phyloP scores from a whole-genome alignment of 2,797 vertebrate species.

The Echiichthys vipera region DNA sequence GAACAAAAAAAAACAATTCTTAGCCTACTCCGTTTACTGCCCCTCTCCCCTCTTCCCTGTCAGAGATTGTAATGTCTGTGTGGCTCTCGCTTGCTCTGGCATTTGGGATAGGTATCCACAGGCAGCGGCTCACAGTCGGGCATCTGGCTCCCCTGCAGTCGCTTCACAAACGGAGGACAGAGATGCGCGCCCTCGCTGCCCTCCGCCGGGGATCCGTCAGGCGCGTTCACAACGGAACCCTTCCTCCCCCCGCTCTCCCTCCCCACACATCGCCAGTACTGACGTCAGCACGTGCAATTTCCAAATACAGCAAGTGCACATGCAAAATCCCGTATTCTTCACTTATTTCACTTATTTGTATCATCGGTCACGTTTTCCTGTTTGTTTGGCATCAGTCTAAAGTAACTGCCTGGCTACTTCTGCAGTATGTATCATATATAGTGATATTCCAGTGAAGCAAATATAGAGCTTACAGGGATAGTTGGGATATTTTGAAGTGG shows the following conservation, averaged over 20 bases:
- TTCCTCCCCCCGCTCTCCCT: slow-evolving; percentile 12
- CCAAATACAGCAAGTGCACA: slow-evolving; percentile 53
- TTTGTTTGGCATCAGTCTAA: background rate
- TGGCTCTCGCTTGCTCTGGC: slow-evolving; percentile 71
- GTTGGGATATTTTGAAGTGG: no score
- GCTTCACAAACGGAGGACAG: slow-evolving; percentile 77
- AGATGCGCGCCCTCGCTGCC: slow-evolving; percentile 80
- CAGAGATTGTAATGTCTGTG: slow-evolving; percentile 42
- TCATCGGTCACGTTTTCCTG: background rate
- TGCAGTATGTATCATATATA: background rate
- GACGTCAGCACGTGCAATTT: slow-evolving; percentile 83
- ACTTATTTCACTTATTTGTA: background rate
- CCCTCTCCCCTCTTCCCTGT: slow-evolving; percentile 29
- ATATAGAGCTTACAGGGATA: no score
- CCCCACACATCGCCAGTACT: slow-evolving; percentile 49
- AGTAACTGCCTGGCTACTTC: background rate
- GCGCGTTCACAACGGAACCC: slow-evolving; percentile 75
- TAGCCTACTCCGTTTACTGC: slow-evolving; percentile 38
- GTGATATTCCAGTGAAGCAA: background rate
- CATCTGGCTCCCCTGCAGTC: slow-evolving; percentile 85
- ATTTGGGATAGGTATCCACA: slow-evolving; percentile 78
- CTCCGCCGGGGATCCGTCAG: slow-evolving; percentile 78
- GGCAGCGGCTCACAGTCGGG: slow-evolving; percentile 81
- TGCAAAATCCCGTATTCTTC: background rate
- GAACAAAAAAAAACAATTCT: slow-evolving; percentile 18